Base-by-base conservation (phyloP, 37 sponge, comb jelly and placozoan species). In the Chondrosia reniformis region DNA sequence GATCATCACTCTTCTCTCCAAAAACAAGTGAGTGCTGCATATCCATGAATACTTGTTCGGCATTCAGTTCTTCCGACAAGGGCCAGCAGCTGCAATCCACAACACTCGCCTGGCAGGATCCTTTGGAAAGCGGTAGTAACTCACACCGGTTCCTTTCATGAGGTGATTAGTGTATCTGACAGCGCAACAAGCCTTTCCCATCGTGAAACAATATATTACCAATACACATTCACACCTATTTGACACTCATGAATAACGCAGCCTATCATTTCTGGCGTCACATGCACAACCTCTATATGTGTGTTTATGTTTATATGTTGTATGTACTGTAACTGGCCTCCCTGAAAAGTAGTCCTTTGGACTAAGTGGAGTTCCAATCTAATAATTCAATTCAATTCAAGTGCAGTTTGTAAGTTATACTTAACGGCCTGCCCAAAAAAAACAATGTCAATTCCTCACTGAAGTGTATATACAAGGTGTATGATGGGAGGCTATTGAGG, bases 41-140 rank as follows among this genome's bases (percentile, higher is more conserved):
- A 86, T n/a, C 81, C 81, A 86, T 3, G 62, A 42, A 33, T 41
- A 19, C 62, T 36, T 65, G 45, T 69, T 86, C 25, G 87, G 87
- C 46, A 33, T 27, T 82, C 86, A 86, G 34, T 76, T 55, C 45
- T 80, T 64, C 19, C 81, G 43, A 12, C n/a, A n/a, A n/a, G n/a
- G n/a, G n/a, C 45, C 45, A 36, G 79, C 55, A 33, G 85, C 85
- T 52, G 87, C 71, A 31, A 86, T 81, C 87, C 87, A 81, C 46
- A 28, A 33, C 30, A 39, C 46, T 15, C 78, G 22, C 31, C 82
- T 76, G 15, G 42, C 61, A 34, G 73, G 34, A 69, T 86, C 79
- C 33, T 30, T 37, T 34, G 87, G 87, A 71, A 86, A 86, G 21
- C 62, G 49, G 39, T 86, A 81, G 63, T 77, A 86, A 38, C 41